Evolutionary conservation across 2,113 vertebrate species (phyloP), one percentile per base, ranked within the genome.

Genomic region (Hepsetus odoe): DNA sequence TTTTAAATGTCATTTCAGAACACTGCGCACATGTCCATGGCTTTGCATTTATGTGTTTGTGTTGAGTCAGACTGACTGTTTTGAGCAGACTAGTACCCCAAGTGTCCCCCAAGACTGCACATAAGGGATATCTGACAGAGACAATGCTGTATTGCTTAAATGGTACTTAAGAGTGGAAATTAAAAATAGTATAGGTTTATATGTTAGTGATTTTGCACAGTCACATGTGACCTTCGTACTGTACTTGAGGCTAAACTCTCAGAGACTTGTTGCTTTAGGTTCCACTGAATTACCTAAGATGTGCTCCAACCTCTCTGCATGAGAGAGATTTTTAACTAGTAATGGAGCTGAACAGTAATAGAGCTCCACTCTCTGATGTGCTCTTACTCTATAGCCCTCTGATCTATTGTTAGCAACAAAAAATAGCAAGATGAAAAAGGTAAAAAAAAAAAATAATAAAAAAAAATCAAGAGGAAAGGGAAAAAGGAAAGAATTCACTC

Each of bases 351-450:
- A 56, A 30, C 49, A 56, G 40, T 68, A 56, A 68, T 44, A 77
- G 8, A 65, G 32, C 61, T 65, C 22, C 32, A 3, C 11, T 65
- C 8, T 35, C 42, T 33, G 42, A 24, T 44, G 65, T 13, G 53
- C 22, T 69, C 58, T 76, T 77, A 58, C 32, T 20, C 64, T 35
- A 18, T 38, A 38, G 16, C 22, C 53, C 16, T 28, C 55, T 62
- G 55, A 53, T 51, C 76, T 53, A 28, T 30, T 71, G 28, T 61
- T 51, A n/a, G 44, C 12, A 77, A 59, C 26, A 44, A 77, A 77
- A 61, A 14, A 77, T 46, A 32, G 20, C 42, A 44, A 20, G 32
- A 70, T 12, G 42, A 30, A 40, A 26, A 72, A 64, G 10, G 3
- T 1, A 51, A 18, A 20, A 70, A 62, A 26, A 46, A 70, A 55